Evolutionary conservation across 2,888 invertebrate species (phyloP), one percentile per base, ranked within the genome.

Genomic region (Neoitamus cyanurus): DNA sequence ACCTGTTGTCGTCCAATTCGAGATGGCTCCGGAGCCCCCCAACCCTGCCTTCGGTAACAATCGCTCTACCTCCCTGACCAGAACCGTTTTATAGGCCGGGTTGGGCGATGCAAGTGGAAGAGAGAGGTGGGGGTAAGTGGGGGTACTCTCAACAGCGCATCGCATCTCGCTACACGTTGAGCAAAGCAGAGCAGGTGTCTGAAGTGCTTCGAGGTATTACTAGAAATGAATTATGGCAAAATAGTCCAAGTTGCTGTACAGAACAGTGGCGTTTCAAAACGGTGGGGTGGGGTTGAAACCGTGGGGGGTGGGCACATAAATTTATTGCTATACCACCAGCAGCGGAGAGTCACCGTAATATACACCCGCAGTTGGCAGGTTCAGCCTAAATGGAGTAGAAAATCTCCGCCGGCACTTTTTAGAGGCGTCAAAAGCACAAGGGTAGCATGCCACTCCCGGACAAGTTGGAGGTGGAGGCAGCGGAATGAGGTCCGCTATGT

Each of bases 211-310:
- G 82, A 82, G 69, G 82, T 69, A 82, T 82, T 82, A 82, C 82
- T 69, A 69, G 69, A 82, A 82, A 82, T 82, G 69, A 82, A 37
- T 82, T 82, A 82, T 82, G 82, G 69, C 82, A 82, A 36, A 82
- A 36, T 30, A 82, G 69, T 68, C 69, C 82, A 82, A 68, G 82
- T 82, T 68, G n/a, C 36, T 82, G 82, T 69, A 37, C 34, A 80
- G 78, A 80, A 31, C 34, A 31, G 28, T 58, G 58, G 58, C 58
- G 58, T 58, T 58, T 25, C 58, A 25, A 58, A 58, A 58, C 9
- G 20, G 58, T 15, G 58, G 58, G 58, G 1, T 30, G 30, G n/a
- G 28, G 0, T 15, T 30, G 13, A 11, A 30, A 34, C 34, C 6
- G 42, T 15, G 25, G 68, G 48, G 48, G 11, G 30, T n/a, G 69